phyloP scores from a whole-genome alignment of 2,113 vertebrate genomes.

The Hiodon tergisus region DNA sequence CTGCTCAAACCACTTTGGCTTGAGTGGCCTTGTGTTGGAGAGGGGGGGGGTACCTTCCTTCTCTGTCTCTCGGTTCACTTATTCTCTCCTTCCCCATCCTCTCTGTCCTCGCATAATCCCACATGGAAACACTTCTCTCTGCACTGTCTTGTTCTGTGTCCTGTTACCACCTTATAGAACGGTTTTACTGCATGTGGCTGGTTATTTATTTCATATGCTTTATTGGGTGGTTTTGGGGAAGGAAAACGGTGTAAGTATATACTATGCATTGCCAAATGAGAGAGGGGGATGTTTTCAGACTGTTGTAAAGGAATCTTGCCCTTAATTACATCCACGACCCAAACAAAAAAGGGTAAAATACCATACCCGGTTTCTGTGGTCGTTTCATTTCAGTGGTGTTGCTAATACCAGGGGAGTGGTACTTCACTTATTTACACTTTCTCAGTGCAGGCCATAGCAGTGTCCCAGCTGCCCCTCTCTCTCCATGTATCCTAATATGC shows the following conservation, averaged over 20 bases:
- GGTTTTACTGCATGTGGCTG: conserved; percentile 31
- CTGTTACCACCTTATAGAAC: conserved; percentile 30
- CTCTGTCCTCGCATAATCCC: neutral
- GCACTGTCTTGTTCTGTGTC: conserved; percentile 13
- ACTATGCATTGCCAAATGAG: conserved; percentile 38
- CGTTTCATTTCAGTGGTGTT: neutral
- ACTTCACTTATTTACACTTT: neutral
- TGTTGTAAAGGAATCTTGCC: no score
- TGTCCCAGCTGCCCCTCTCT: conserved; percentile 16
- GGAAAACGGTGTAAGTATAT: conserved; percentile 37
- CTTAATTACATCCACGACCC: neutral
- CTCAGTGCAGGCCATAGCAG: neutral
- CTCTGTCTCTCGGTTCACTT: neutral
- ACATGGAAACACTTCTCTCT: no score
- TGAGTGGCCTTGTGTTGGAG: no score
- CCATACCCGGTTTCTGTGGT: neutral
- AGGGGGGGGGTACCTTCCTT: neutral
- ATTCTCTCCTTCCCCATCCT: neutral
- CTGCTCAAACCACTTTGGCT: neutral
- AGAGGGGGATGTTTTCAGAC: neutral
- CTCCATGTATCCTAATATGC: conserved; percentile 36
- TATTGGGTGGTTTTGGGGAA: conserved; percentile 26
- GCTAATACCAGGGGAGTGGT: neutral
- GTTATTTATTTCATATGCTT: conserved; percentile 34
- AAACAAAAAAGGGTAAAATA: neutral